Base-by-base conservation (phyloP, 2,888 invertebrate species). In the Heliothis peltigera region DNA sequence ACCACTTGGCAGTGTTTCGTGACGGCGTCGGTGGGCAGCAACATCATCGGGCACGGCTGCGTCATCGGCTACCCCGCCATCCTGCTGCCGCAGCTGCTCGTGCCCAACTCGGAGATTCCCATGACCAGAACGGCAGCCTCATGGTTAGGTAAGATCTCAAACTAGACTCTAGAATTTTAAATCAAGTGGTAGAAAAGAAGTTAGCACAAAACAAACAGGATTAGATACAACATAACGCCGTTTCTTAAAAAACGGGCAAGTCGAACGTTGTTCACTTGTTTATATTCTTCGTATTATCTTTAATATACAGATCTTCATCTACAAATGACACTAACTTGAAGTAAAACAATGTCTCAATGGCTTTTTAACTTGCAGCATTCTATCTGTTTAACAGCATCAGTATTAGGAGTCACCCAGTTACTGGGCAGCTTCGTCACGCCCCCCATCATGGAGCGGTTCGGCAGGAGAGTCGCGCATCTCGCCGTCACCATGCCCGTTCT, bases 31-130 rank as follows among this genome's bases (percentile, higher is more conserved):
- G 89, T 93, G 5, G 87, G 91, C 42, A 80, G 87, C 66, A 93
- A 92, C 73, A 87, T 91, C 42, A 85, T 91, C 3, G 86, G 89
- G 0, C 87, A 88, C 35, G 92, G 91, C 32, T 86, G 87, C 59
- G 83, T 84, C n/a, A 83, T 91, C 49, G 96, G 96, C 0, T 96
- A 94, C 83, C 95, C 96, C 0, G 96, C 96, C 0, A 92, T 96
- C 19, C 83, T 96, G 43, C 83, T 96, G 49, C 96, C 96, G 0
- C 96, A 96, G 80, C 89, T 96, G 17, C 83, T 88, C 60, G 59
- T 75, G 1, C 72, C 83, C 0, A 83, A 84, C 49, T 87, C 92
- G 0, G 68, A 75, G 2, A 89, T 95, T 43, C 81, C 76, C 0
- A 85, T 95, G 7, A 89, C 44, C 18, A 53, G 86, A 0, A 82